These are phyloP conservation scores for Leuciscus idus DNA, from an alignment of 2,113 vertebrate genomes.

Conservation along the genomic window DNA sequence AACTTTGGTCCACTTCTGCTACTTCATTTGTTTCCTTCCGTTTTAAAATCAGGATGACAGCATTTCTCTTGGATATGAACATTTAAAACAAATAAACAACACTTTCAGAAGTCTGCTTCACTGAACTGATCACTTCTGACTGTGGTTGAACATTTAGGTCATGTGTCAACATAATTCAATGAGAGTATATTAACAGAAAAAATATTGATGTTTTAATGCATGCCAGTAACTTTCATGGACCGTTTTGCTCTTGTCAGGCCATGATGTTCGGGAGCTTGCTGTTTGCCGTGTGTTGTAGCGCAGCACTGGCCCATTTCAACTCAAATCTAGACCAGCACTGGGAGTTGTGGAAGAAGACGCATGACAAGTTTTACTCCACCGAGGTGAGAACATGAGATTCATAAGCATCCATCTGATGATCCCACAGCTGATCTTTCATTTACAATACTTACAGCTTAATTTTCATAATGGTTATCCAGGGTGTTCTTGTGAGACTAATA, in stretches of 20 bases:
- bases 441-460: not conserved
- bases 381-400: slow-evolving; percentile 58
- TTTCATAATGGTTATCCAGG: not conserved
- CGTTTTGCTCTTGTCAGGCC: slow-evolving; percentile 6
- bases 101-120: not conserved
- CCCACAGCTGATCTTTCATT: not conserved
- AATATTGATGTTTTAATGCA: not conserved
- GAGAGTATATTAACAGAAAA: not conserved
- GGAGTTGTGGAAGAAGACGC: slow-evolving; percentile 80
- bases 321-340: slow-evolving; percentile 74
- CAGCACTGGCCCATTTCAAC: slow-evolving; percentile 59
- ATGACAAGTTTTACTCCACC: slow-evolving; percentile 68
- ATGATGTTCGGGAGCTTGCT: slow-evolving; percentile 54
- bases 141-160: not conserved
- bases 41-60: not conserved
- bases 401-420: not conserved
- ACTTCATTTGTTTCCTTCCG: not conserved
- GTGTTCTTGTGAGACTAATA: not conserved
- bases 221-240: not conserved
- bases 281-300: slow-evolving; percentile 55
- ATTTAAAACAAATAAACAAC: not conserved
- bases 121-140: not conserved
- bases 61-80: not conserved
- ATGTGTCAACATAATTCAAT: not conserved
- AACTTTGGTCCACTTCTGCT: not conserved